Evolutionary conservation across 2,888 invertebrate genomes (phyloP).

Genomic region (Gisinianus flammeolus): DNA sequence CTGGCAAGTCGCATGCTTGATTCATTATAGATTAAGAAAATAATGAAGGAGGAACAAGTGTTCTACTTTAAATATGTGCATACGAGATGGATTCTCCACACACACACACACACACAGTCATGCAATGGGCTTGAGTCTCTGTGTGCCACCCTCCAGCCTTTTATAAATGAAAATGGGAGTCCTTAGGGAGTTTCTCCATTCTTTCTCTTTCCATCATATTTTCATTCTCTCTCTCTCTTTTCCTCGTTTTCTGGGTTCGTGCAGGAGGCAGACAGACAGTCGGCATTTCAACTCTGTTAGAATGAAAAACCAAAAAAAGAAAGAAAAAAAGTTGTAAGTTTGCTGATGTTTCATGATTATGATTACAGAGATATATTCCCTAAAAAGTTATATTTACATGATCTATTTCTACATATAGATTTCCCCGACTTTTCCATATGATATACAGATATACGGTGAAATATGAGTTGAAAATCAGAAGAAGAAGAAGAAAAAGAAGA

Average conservation of each 20-base stretch:
- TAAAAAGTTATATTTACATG: too few species aligned
- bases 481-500: slow-evolving; percentile 5
- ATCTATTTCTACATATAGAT: neutral
- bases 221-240: neutral
- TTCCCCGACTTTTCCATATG: neutral
- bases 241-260: neutral
- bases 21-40: slow-evolving; percentile 11
- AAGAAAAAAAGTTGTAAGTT: too few species aligned
- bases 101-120: neutral
- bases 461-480: neutral
- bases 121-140: too few species aligned
- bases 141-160: neutral
- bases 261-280: neutral
- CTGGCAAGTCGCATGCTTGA: slow-evolving; percentile 12
- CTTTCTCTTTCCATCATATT: neutral
- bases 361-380: too few species aligned
- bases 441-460: slow-evolving; percentile 2
- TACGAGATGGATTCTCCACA: slow-evolving; percentile 8
- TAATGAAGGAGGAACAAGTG: neutral
- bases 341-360: slow-evolving; percentile 5
- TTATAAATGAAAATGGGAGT: slow-evolving; percentile 29
- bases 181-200: slow-evolving; percentile 43
- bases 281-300: neutral
- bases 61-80: slow-evolving; percentile 33
- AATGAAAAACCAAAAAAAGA: too few species aligned